These are phyloP conservation scores for Periplaneta americana DNA, from an alignment of 1,140 invertebrate species.

Conservation along the genomic window DNA sequence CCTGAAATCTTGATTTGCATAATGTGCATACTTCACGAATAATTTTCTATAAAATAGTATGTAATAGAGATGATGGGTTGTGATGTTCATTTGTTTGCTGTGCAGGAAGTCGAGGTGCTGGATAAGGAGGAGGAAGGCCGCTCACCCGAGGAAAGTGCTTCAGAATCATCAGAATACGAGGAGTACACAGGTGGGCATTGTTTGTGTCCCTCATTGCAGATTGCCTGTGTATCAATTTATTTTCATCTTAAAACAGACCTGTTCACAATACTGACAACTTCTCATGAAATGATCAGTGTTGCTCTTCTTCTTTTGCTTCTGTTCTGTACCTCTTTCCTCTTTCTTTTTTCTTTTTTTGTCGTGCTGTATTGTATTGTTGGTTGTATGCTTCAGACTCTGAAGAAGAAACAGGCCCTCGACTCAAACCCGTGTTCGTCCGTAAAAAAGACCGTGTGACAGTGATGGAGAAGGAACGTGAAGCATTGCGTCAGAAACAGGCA, in stretches of 20 bases:
- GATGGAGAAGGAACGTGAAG: conserved; percentile 88
- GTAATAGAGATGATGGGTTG: neutral
- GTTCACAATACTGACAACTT: no score
- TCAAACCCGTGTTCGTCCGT: conserved; percentile 96
- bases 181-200: conserved; percentile 76
- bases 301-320: neutral
- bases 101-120: conserved; percentile 42
- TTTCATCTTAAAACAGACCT: no score
- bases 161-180: conserved; percentile 74
- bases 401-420: conserved; percentile 78
- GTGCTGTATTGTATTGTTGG: neutral
- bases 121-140: conserved; percentile 63
- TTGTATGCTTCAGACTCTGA: conserved; percentile 60
- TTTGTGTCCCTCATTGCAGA: no score
- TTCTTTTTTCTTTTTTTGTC: neutral
- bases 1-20: no score
- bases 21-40: no score
- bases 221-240: no score
- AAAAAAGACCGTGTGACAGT: conserved; percentile 93
- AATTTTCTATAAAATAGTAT: no score
- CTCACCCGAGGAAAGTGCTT: conserved; percentile 62
- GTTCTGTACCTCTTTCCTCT: neutral
- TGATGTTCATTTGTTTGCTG: neutral
- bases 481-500: conserved; percentile 74
- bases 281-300: no score